These are phyloP conservation scores for Hemistola chrysoprasaria DNA, from an alignment of 2,888 invertebrate genomes.

Conservation along the genomic window DNA sequence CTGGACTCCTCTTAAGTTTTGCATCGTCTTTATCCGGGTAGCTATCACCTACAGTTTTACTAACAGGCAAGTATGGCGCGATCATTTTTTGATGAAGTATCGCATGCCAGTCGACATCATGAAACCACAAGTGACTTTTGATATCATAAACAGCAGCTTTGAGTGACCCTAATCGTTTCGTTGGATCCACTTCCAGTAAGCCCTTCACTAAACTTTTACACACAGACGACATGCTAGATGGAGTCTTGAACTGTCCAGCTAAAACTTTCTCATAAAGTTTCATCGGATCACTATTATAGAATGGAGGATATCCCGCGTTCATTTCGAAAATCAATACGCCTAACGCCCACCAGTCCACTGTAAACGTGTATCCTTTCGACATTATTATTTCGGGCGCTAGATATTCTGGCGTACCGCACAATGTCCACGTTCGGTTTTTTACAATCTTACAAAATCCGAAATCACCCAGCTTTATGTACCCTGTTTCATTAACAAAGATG, in stretches of 20 bases:
- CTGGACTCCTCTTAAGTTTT: conserved; percentile 64
- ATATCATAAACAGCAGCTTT: conserved; percentile 94
- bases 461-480: conserved; percentile 92
- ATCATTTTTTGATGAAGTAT: conserved; percentile 88
- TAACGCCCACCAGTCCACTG: conserved; percentile 98
- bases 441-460: conserved; percentile 95
- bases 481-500: conserved; percentile 87
- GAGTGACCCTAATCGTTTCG: conserved; percentile 90
- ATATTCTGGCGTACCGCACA: conserved; percentile 98
- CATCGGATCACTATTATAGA: conserved; percentile 93
- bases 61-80: conserved; percentile 83
- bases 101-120: conserved; percentile 89
- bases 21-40: conserved; percentile 83
- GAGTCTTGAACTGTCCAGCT: conserved; percentile 91
- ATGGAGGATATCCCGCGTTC: conserved; percentile 95
- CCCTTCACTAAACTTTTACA: conserved; percentile 91
- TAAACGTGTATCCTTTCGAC: conserved; percentile 93
- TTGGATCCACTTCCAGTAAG: conserved; percentile 84
- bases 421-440: conserved; percentile 90
- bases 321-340: conserved; percentile 94
- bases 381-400: conserved; percentile 95
- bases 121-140: conserved; percentile 95
- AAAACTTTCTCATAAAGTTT: conserved; percentile 96
- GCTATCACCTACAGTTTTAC: conserved; percentile 83
- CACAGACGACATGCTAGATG: conserved; percentile 88